Conservation (phyloP, 2,888 invertebrate species). For the Gortyna flavago region DNA sequence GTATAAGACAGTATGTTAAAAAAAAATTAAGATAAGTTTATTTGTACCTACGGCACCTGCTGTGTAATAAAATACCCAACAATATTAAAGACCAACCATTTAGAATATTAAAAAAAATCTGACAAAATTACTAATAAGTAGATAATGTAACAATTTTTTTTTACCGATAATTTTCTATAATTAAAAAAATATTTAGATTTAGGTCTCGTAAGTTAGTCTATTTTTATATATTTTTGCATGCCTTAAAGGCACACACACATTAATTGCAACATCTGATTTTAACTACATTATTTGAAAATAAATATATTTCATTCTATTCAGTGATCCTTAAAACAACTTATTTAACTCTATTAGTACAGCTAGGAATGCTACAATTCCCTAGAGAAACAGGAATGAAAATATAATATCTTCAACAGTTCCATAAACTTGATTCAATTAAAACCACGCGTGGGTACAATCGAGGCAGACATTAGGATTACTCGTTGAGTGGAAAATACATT, state of each 20-base stretch:
- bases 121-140: neutral
- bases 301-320: neutral
- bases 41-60: too few species aligned
- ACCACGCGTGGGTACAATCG: slow-evolving; percentile 61
- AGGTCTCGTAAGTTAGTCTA: neutral
- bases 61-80: too few species aligned
- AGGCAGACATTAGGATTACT: slow-evolving; percentile 58
- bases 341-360: slow-evolving; percentile 31
- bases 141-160: neutral
- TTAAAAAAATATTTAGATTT: neutral
- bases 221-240: neutral
- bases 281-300: neutral
- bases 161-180: neutral
- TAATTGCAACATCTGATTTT: neutral
- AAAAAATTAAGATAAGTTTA: too few species aligned
- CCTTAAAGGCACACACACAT: too few species aligned
- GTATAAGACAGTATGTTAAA: too few species aligned
- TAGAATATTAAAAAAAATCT: too few species aligned
- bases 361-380: slow-evolving; percentile 44
- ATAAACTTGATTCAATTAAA: slow-evolving; percentile 65
- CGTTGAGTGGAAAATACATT: slow-evolving; percentile 70
- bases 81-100: too few species aligned
- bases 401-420: slow-evolving; percentile 54
- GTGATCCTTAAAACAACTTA: slow-evolving; percentile 33
- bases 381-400: slow-evolving; percentile 51